A percentile compares a stretch with the other conserved stretches of the same genome.
Conservation (phyloP, 2,797 vertebrate genomes). For the Adrianichthys oophorus region DNA sequence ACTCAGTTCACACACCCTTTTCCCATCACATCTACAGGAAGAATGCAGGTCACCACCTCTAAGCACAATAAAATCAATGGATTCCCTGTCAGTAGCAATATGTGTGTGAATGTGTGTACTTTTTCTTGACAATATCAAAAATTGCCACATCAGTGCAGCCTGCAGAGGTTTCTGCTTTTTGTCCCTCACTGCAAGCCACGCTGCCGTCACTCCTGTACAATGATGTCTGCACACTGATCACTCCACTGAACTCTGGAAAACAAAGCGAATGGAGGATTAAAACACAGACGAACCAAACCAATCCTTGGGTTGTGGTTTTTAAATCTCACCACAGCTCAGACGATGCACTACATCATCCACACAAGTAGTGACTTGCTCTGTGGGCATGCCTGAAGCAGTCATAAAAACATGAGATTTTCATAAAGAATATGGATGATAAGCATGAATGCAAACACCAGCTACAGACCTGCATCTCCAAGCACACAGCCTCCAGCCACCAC, state of each 20-base stretch:
- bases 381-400: not conserved
- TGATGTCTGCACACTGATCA: constrained; percentile 42
- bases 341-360: constrained; percentile 3
- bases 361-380: constrained; percentile 45
- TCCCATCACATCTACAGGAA: constrained; percentile 58
- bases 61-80: too few relatives aligned
- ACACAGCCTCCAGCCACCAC: constrained; percentile 31
- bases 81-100: too few relatives aligned
- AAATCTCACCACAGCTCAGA: constrained; percentile 57
- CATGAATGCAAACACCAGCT: not conserved
- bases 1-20: constrained; percentile 45
- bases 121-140: not conserved
- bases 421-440: not conserved
- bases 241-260: constrained; percentile 23
- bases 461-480: constrained; percentile 37
- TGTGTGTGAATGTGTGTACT: constrained; percentile 16
- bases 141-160: not conserved
- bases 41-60: not conserved
- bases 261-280: not conserved
- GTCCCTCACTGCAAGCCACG: constrained; percentile 30
- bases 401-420: not conserved
- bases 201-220: constrained; percentile 43
- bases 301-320: too few relatives aligned
- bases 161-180: not conserved
- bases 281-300: not conserved